Base-by-base conservation (phyloP, 2,888 invertebrate species). In the Enchytraeus crypticus region DNA sequence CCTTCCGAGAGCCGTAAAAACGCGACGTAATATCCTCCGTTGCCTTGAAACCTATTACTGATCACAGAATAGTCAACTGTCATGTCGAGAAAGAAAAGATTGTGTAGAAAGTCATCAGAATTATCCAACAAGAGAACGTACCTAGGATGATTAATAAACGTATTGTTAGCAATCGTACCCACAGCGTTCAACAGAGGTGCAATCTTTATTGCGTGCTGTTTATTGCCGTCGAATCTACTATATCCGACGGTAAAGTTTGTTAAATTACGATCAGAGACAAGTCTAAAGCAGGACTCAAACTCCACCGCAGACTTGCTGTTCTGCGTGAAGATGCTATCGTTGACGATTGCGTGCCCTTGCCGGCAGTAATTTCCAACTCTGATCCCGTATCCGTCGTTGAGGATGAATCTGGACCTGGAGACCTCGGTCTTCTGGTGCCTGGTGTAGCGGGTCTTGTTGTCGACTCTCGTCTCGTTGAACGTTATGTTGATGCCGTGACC, bases 1-100 rank as follows among this genome's bases (percentile, higher is more conserved):
- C 91, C 91, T 0, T 93, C 89, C 0, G 91, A 91, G 0, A 96
- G 80, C 0, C 92, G 90, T 32, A 96, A 79, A 70, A 88, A 90
- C 0, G 87, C 89, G 0, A 92, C 92, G 78, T 89, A 96, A 0
- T 87, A 84, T 0, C 96, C 96, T 53, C 84, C 84, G 76, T 98
- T 99, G 51, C 87, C 85, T 71, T 86, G 85, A 76, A 98, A 96
- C 70, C 88, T 87, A 76, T 98, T 98, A 53, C 70, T 71, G 58
- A 69, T 72, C 5, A 79, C 72, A 29, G 70, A 67, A 53, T 79
- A 78, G 14, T 66, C 62, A 1, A 79, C 79, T 43, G 64, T 66
- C 62, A 76, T 72, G n/a, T 71, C 65, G 30, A 69, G 64, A 65
- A 77, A 78, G 71, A 74, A 73, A 47, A 74, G 65, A 56, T 70